Conservation (phyloP, 2,113 vertebrate species). For the Psittacus erithacus region DNA sequence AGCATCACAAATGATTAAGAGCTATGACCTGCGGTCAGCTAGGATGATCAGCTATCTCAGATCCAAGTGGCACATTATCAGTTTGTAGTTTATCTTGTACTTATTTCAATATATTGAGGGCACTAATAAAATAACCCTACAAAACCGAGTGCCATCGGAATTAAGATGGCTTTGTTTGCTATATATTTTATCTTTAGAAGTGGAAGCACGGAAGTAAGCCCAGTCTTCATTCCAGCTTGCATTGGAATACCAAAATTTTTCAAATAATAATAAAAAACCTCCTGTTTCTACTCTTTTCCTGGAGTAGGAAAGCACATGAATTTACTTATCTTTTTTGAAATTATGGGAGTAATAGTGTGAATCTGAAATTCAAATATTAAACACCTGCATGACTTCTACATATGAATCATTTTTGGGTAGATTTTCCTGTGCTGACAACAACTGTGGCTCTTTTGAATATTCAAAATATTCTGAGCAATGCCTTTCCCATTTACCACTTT, state of each 20-base stretch:
- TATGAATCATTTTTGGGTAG: not conserved
- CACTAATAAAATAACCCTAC: not conserved
- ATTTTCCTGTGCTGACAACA: not conserved
- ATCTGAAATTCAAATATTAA: not conserved
- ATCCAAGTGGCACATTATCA: fast-evolving
- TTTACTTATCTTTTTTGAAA: not conserved
- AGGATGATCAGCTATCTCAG: not conserved
- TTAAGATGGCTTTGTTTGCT: not conserved
- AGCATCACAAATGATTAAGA: not conserved
- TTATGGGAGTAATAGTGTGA: not conserved
- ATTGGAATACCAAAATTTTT: not conserved
- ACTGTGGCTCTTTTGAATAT: not conserved
- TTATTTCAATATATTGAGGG: not conserved
- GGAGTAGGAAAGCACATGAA: not conserved
- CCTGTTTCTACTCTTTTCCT: not conserved
- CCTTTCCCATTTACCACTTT: not conserved
- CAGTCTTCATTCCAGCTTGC: not conserved
- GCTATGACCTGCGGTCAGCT: not conserved
- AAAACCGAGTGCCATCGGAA: not conserved
- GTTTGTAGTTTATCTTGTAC: not conserved
- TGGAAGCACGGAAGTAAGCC: not conserved
- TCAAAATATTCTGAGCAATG: not conserved
- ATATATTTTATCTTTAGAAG: not conserved
- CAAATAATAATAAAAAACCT: not conserved
- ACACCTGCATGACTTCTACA: not conserved